These are phyloP conservation scores for Dermatemys mawii DNA, from an alignment of 2,113 vertebrate species.

Conservation along the genomic window DNA sequence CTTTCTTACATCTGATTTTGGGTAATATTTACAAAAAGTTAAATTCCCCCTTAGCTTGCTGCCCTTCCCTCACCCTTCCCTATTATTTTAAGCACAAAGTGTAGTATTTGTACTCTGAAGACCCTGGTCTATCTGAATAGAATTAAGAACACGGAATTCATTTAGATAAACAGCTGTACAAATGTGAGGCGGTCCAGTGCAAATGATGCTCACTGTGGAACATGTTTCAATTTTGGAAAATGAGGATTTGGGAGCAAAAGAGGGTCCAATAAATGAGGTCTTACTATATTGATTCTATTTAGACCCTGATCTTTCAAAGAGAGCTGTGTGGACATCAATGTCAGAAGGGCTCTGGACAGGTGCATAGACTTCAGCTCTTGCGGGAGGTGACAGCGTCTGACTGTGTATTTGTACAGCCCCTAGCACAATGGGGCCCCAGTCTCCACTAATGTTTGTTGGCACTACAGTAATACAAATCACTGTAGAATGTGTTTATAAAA, in stretches of 20 bases:
- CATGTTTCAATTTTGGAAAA: not conserved
- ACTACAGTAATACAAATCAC: not conserved
- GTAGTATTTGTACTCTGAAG: not conserved
- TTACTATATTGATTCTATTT: not conserved
- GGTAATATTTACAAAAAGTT: not conserved
- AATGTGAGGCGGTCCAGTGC: not conserved
- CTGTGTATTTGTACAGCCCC: not conserved
- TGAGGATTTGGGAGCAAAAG: not conserved
- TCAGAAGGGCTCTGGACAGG: not conserved
- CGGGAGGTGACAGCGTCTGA: not conserved
- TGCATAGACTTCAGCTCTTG: not conserved
- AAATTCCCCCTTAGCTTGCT: not conserved
- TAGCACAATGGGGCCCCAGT: not conserved
- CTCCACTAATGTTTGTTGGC: not conserved
- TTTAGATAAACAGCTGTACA: not conserved
- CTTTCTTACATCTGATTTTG: not conserved
- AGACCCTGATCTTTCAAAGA: not conserved
- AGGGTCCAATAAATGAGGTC: not conserved
- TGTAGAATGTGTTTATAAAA: not conserved
- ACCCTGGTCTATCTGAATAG: not conserved
- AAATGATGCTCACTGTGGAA: not conserved
- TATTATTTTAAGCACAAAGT: not conserved
- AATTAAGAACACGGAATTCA: not conserved
- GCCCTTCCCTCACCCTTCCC: fast-evolving
- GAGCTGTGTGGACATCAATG: not conserved